Percentiles rank a stretch among this genome's conserved stretches.
phyloP scores from a whole-genome alignment of 2,888 invertebrate species.

The Brachyptera risi region DNA sequence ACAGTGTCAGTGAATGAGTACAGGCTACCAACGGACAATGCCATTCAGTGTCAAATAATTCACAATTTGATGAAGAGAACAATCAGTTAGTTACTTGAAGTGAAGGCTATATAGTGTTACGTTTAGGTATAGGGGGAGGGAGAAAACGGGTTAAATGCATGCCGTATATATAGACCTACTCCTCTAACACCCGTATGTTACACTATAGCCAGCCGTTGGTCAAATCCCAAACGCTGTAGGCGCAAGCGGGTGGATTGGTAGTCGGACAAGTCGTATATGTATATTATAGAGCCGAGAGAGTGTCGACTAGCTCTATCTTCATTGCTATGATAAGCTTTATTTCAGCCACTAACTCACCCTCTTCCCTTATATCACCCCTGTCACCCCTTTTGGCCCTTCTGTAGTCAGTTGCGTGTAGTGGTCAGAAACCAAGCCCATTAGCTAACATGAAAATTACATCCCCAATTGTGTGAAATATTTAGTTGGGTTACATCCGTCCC shows the following conservation, averaged over 20 bases:
- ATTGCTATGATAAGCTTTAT: conserved; percentile 2
- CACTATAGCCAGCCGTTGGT: background rate
- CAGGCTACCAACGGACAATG: too few species aligned
- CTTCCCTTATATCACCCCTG: background rate
- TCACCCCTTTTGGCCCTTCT: conserved; percentile 1
- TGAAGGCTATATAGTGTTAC: background rate
- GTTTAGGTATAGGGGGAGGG: background rate
- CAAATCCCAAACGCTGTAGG: background rate
- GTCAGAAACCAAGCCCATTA: conserved; percentile 25
- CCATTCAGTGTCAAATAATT: too few species aligned
- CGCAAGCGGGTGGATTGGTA: too few species aligned
- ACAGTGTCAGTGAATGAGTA: too few species aligned
- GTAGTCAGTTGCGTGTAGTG: conserved; percentile 15
- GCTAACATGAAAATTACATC: conserved; percentile 23
- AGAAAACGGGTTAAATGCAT: too few species aligned
- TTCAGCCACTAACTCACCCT: background rate
- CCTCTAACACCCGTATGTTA: too few species aligned
- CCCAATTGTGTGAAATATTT: conserved; percentile 23
- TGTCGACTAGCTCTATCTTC: too few species aligned
- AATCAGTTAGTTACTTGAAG: background rate
- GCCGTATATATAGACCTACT: too few species aligned
- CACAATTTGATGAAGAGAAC: background rate
- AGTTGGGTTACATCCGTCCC: background rate
- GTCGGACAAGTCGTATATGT: background rate
- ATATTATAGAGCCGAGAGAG: too few species aligned